phyloP scores from a whole-genome alignment of 2,113 vertebrate genomes.

The Gavia stellata region DNA sequence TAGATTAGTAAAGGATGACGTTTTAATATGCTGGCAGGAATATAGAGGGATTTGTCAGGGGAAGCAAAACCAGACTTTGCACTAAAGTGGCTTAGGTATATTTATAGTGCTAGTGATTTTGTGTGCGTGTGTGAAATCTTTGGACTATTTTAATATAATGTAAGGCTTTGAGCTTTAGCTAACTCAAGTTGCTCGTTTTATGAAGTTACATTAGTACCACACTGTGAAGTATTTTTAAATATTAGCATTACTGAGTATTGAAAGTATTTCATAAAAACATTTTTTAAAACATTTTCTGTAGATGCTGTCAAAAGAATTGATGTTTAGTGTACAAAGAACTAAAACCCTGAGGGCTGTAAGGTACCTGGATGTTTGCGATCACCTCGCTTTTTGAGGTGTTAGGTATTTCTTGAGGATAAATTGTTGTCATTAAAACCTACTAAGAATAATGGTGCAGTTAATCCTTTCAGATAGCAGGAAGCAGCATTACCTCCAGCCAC shows the following conservation, averaged over 20 bases:
- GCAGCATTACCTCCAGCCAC: slow-evolving; percentile 8
- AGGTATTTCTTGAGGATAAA: slow-evolving; percentile 38
- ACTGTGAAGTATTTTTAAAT: slow-evolving; percentile 66
- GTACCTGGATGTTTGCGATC: slow-evolving; percentile 26
- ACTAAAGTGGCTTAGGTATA: slow-evolving; percentile 50
- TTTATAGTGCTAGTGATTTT: slow-evolving; percentile 45
- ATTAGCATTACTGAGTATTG: slow-evolving; percentile 46
- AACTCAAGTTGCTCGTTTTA: slow-evolving; percentile 40
- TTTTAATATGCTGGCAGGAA: slow-evolving; percentile 47
- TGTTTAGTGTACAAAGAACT: slow-evolving; percentile 34
- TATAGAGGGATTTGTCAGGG: slow-evolving; percentile 54
- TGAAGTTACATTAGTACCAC: slow-evolving; percentile 44
- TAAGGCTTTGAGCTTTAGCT: slow-evolving; percentile 48
- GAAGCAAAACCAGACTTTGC: slow-evolving; percentile 31
- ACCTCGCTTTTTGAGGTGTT: slow-evolving; percentile 11
- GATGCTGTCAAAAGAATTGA: slow-evolving; percentile 22
- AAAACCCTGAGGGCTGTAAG: slow-evolving; percentile 21
- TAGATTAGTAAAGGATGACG: slow-evolving; percentile 50
- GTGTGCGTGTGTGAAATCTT: slow-evolving; percentile 37
- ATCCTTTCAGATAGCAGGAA: slow-evolving; percentile 15
- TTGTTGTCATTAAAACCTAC: neutral
- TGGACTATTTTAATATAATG: slow-evolving; percentile 40
- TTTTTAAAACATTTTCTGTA: slow-evolving; percentile 27
- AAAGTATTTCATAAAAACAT: slow-evolving; percentile 45
- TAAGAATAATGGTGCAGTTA: slow-evolving; percentile 22